Evolutionary conservation across 64 coral and sea anemone species (phyloP).

Genomic region (Montipora efflorescens): DNA sequence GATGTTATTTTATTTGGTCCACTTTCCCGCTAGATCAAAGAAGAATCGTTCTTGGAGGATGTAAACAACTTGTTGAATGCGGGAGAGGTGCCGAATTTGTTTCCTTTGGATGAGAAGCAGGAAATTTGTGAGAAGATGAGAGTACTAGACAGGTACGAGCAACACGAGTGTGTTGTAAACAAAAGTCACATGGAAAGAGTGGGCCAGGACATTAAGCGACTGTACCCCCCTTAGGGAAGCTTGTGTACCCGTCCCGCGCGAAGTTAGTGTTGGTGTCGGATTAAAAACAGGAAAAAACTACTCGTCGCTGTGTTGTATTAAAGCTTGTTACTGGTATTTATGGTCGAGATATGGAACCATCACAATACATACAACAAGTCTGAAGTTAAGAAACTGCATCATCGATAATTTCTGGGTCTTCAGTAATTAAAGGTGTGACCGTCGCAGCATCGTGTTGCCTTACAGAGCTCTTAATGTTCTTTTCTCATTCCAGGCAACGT

Average conservation of each 20-base stretch:
- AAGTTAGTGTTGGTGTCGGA: too few species aligned
- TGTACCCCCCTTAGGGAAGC: too few species aligned
- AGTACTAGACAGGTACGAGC: conserved; percentile 81
- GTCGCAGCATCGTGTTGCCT: too few species aligned
- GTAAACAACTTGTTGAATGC: conserved; percentile 98
- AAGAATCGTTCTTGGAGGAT: conserved; percentile 98
- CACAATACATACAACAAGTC: too few species aligned
- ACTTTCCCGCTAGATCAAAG: conserved; percentile 75
- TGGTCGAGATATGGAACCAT: too few species aligned
- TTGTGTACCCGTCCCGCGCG: too few species aligned
- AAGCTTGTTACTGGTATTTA: too few species aligned
- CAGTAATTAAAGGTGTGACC: neutral
- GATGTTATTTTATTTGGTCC: too few species aligned
- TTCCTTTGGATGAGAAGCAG: conserved; percentile 96
- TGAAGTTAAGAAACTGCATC: neutral
- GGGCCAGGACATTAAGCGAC: too few species aligned
- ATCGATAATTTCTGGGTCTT: neutral
- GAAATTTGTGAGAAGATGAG: conserved; percentile 99
- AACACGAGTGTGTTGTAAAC: neutral
- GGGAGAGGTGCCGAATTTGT: conserved; percentile 97
- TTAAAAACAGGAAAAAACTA: too few species aligned
- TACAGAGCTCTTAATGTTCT: neutral
- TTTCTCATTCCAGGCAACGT: conserved; percentile 79
- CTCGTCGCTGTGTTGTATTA: too few species aligned
- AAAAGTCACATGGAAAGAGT: too few species aligned